Evolutionary conservation across 2,797 vertebrate species (phyloP), one percentile per base, ranked within the genome.

Genomic region (Phoebastria nigripes): DNA sequence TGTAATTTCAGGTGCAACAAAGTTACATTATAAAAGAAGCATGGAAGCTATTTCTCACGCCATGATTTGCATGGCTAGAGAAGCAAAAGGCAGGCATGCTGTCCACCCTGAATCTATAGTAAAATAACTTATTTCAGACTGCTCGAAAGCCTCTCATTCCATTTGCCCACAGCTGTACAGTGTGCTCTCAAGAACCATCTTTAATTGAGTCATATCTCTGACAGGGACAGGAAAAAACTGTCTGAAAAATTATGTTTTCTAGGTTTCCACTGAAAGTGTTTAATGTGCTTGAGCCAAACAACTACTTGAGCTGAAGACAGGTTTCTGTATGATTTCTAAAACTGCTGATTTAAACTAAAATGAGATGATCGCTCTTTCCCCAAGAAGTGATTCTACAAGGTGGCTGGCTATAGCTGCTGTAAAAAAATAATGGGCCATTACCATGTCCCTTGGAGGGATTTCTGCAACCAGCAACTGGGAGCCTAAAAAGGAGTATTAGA

Each of bases 1-100:
- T 80, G 70, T 70, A 94, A 96, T 95, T 96, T 96, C 85, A 95
- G 95, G 72, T 97, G 87, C 87, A 90, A 89, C 37, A 31, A 93
- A 95, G 88, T 81, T 77, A 70, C 73, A 73, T 91, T 69, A 89
- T 11, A 54, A 80, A 96, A 95, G 85, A 83, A 66, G n/a, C 74
- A 95, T 55, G 22, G 82, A 96, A 96, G 79, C 28, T 71, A 62
- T 92, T 95, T 91, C 82, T 93, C 56, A 78, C 2, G 2, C 66
- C 61, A 49, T 67, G 74, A 94, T 97, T 93, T 96, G 71, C 90
- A 82, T 72, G 69, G 42, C 62, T 74, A 69, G 78, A 73, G 56
- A 93, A 95, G 74, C 46, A 90, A 92, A 91, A 79, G 44, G 26
- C 29, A 79, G 69, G 20, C 22, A 93, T 1, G 3, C 24, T 82